These are phyloP conservation scores for Fragum sueziense DNA, from an alignment of 2,888 invertebrate species.

Conservation along the genomic window DNA sequence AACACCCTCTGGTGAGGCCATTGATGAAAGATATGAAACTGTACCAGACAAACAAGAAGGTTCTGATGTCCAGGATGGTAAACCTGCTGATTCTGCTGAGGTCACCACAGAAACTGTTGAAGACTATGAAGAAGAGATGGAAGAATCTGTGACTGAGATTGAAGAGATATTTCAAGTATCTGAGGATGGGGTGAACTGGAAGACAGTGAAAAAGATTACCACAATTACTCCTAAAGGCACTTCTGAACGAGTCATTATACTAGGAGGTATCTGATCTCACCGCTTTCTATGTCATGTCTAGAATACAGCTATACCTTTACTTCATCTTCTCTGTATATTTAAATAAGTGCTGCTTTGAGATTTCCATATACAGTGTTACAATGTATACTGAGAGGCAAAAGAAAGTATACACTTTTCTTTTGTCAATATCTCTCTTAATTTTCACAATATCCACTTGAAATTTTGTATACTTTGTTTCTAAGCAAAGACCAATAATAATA, in stretches of 20 bases:
- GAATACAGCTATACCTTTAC: not conserved
- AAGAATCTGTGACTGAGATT: conserved; percentile 69
- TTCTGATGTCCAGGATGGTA: conserved; percentile 5
- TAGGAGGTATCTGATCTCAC: conserved; percentile 71
- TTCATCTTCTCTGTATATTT: conserved; percentile 4
- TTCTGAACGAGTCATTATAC: conserved; percentile 68
- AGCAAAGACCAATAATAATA: no score
- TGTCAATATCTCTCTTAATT: not conserved
- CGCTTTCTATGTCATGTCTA: conserved; percentile 50
- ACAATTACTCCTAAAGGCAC: conserved; percentile 73
- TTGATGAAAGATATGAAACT: conserved; percentile 24
- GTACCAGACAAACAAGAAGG: not conserved
- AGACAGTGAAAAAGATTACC: conserved; percentile 76
- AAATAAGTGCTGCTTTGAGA: not conserved
- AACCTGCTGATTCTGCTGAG: conserved; percentile 25
- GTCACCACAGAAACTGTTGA: not conserved
- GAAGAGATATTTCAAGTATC: conserved; percentile 75
- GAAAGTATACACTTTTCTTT: not conserved
- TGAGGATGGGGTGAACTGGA: conserved; percentile 75
- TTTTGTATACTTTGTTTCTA: no score
- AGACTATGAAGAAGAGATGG: conserved; percentile 55
- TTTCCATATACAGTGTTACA: not conserved
- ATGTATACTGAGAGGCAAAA: no score
- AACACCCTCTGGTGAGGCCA: conserved; percentile 37
- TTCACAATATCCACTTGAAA: no score